Base-by-base conservation (phyloP, 2,113 vertebrate species). In the Charina bottae region DNA sequence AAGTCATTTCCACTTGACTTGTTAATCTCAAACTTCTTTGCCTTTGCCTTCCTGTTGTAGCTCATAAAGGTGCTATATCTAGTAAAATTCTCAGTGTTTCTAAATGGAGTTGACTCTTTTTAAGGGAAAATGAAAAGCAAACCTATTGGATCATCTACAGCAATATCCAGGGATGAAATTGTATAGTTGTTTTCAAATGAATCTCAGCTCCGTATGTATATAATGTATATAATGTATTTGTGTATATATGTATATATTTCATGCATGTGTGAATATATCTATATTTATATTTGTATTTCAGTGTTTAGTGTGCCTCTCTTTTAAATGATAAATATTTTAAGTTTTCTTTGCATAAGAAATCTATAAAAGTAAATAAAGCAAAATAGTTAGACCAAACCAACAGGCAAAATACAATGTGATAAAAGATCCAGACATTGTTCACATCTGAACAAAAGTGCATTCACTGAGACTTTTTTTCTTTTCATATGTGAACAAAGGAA, bases 121-220 rank as follows among this genome's bases (percentile, higher is more conserved):
- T 95, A 95, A 96, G 95, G 90, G 85, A 87, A 94, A 92, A 93
- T 91, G 93, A 97, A 96, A 97, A 97, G 96, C 95, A 96, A 95
- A 95, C 89, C 84, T 87, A 90, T 96, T 95, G 94, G 92, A 94
- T 95, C 7, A 23, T 93, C 21, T 92, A 92, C 56, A 95, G 87
- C 28, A 89, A 49, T 90, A 93, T 85, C 93, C 91, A 84, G 23
- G 93, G 13, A 12, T 89, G 4, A 90, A 91, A 90, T 58, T 83
- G 7, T 60, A 60, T 49, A 21, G 46, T 42, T 83, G 53, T 21
- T 59, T 26, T 59, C 89, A 89, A 60, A 62, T 83, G 89, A 95
- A 91, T 59, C 23, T 92, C 91, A 6, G 28, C 89, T 55, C 21
- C 85, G 90, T 90, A 94, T 56, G 49, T 58, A 19, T 83, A 59